phyloP scores from a whole-genome alignment of 2,113 vertebrate species.

The Xiphophorus couchianus region DNA sequence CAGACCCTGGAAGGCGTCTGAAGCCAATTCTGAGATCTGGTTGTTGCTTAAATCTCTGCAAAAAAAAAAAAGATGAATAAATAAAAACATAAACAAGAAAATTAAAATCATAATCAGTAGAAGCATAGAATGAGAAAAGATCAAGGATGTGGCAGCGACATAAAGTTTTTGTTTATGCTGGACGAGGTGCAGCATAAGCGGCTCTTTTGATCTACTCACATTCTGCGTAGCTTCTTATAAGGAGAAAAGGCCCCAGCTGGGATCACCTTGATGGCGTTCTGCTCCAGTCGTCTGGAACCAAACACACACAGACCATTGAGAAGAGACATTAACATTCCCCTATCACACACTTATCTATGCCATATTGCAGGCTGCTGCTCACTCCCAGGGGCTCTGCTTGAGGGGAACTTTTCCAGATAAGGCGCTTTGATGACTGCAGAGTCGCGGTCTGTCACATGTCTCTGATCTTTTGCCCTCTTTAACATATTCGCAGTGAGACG shows the following conservation, averaged over 20 bases:
- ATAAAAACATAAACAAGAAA: constrained; percentile 48
- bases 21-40: constrained; percentile 95
- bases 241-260: constrained; percentile 96
- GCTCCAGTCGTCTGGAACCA: constrained; percentile 92
- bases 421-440: constrained; percentile 52
- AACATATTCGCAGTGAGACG: constrained; percentile 18
- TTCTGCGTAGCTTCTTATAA: constrained; percentile 97
- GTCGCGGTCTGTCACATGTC: constrained; percentile 53
- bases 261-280: constrained; percentile 98
- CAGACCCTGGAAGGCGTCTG: constrained; percentile 95
- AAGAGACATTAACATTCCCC: constrained; percentile 53
- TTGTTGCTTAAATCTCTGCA: constrained; percentile 97
- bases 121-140: constrained; percentile 15
- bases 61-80: constrained; percentile 8
- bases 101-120: constrained; percentile 33
- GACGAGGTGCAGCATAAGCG: constrained; percentile 30
- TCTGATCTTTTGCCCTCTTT: constrained; percentile 61
- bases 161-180: constrained; percentile 14
- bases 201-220: constrained; percentile 84
- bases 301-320: constrained; percentile 70
- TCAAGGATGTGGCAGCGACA: constrained; percentile 16
- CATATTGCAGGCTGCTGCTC: constrained; percentile 43
- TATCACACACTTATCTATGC: constrained; percentile 51
- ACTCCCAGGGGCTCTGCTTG: constrained; percentile 31
- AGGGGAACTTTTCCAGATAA: constrained; percentile 64